Conservation (phyloP, 2,113 vertebrate genomes). For the Paraplagusia blochii region DNA sequence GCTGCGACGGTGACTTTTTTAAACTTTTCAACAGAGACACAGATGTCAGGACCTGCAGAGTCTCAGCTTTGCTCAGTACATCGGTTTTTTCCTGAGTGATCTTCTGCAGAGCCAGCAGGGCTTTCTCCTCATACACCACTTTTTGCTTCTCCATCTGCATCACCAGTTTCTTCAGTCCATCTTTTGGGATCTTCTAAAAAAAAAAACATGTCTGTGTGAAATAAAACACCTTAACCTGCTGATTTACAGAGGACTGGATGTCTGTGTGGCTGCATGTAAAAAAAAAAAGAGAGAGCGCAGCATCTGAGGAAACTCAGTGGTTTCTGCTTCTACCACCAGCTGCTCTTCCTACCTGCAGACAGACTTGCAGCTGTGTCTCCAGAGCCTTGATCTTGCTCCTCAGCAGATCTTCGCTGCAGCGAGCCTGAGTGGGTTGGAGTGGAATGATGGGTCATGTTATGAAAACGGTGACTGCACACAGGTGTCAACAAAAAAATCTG, state of each 20-base stretch:
- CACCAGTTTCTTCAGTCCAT: conserved; percentile 82
- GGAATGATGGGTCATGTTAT: conserved; percentile 54
- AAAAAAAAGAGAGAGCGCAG: not conserved
- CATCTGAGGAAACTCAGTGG: not conserved
- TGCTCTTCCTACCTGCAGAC: conserved; percentile 81
- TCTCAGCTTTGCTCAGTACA: conserved; percentile 78
- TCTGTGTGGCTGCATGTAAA: not conserved
- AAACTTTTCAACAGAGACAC: not conserved
- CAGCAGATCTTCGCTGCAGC: conserved; percentile 87
- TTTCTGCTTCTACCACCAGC: conserved; percentile 4
- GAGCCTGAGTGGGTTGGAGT: conserved; percentile 80
- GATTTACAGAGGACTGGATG: not conserved
- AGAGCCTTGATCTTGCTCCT: conserved; percentile 83
- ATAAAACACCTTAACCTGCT: not conserved
- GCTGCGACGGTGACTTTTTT: not conserved
- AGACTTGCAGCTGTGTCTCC: conserved; percentile 88
- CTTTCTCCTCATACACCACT: conserved; percentile 83
- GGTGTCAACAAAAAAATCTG: too few species aligned
- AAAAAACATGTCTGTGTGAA: not conserved
- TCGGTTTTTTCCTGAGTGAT: conserved; percentile 83
- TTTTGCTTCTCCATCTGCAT: conserved; percentile 92
- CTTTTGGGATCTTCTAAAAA: conserved; percentile 65
- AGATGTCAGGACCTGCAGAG: conserved; percentile 75
- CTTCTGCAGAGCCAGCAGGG: conserved; percentile 83
- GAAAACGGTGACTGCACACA: conserved; percentile 20